These are phyloP conservation scores for Microplitis deprimator DNA, from an alignment of 2,888 invertebrate genomes.

Conservation along the genomic window DNA sequence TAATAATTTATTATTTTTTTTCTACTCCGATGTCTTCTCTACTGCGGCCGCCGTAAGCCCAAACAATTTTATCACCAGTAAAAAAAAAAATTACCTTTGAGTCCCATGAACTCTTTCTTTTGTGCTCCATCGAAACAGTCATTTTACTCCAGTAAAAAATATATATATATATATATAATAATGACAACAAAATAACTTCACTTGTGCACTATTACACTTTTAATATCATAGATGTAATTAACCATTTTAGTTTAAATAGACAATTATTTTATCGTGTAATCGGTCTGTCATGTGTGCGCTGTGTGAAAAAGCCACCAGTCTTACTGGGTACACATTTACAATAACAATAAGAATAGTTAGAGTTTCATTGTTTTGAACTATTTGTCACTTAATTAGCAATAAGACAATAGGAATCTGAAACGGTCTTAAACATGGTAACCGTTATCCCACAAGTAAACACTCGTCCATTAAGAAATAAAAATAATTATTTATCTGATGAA, in stretches of 20 bases:
- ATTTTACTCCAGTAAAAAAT: conserved; percentile 51
- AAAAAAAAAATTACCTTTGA: conserved; percentile 70
- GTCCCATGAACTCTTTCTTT: conserved; percentile 74
- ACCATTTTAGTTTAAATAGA: conserved; percentile 14
- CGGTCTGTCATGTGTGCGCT: conserved; percentile 9
- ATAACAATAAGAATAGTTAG: conserved; percentile 10
- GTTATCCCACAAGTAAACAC: not conserved
- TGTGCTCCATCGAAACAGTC: conserved; percentile 73
- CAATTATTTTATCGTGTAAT: conserved; percentile 7
- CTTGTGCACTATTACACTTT: conserved; percentile 2
- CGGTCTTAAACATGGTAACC: not conserved
- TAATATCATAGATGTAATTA: conserved; percentile 12
- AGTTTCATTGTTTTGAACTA: not conserved
- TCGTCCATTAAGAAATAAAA: not conserved
- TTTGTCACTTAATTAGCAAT: not conserved
- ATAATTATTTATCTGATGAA: too few relatives aligned
- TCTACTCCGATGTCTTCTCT: not conserved
- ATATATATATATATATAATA: conserved; percentile 35
- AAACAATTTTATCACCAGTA: not conserved
- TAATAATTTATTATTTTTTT: not conserved
- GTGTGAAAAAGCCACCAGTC: not conserved
- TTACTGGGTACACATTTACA: conserved; percentile 21
- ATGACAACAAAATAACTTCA: conserved; percentile 9
- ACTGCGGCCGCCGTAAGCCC: too few relatives aligned
- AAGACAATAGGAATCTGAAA: not conserved